Evolutionary conservation across 2,888 invertebrate genomes (phyloP).

Genomic region (Leptopterna dolabrata): DNA sequence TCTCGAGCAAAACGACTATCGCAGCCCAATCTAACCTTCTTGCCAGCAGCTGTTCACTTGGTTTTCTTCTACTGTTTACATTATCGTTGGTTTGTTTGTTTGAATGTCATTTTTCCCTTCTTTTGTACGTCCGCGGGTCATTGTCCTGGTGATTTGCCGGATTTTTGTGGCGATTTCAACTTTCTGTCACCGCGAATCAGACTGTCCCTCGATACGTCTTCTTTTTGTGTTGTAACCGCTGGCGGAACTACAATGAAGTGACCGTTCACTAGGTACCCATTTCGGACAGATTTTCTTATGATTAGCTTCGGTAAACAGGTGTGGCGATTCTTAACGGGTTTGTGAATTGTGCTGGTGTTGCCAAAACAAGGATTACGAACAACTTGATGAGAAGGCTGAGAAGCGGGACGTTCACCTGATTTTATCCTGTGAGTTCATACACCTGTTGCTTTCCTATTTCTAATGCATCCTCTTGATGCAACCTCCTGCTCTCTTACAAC

Average conservation of each 20-base stretch:
- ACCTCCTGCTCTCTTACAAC: neutral
- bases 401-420: neutral
- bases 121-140: neutral
- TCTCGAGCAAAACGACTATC: neutral
- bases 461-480: neutral
- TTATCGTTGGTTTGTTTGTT: neutral
- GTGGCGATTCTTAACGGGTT: neutral
- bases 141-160: neutral
- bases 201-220: neutral
- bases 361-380: neutral
- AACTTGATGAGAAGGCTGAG: neutral
- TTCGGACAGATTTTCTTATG: neutral
- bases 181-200: neutral
- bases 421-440: neutral
- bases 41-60: conserved; percentile 42
- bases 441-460: neutral
- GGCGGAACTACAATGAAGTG: neutral
- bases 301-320: neutral
- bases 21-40: conserved; percentile 47
- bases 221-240: neutral
- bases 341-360: neutral
- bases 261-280: neutral
- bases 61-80: conserved; percentile 36
- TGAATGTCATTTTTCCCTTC: neutral
- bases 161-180: neutral